phyloP scores from a whole-genome alignment of 1,140 invertebrate species.

The Coptotermes formosanus region DNA sequence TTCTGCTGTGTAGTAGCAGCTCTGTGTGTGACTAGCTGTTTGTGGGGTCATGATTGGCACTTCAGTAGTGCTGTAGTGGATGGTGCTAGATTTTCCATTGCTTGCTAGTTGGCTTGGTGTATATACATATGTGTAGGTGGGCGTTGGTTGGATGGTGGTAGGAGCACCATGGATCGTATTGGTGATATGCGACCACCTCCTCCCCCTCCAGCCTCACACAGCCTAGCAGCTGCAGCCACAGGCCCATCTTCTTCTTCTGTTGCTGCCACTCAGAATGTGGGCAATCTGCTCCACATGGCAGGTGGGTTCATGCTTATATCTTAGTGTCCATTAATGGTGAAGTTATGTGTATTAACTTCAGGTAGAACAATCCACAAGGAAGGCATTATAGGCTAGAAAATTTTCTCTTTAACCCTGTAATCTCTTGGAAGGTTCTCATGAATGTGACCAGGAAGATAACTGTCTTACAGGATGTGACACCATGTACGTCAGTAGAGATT shows the following conservation, averaged over 20 bases:
- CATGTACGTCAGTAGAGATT: no score
- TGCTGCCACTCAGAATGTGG: conserved; percentile 62
- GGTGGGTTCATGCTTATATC: conserved; percentile 48
- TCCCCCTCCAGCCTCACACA: conserved; percentile 31
- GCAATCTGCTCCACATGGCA: conserved; percentile 83
- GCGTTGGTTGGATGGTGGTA: conserved; percentile 46
- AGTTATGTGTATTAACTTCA: no score
- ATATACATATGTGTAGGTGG: conserved; percentile 42
- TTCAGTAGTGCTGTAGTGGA: background rate
- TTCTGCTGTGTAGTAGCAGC: background rate
- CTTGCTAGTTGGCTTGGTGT: conserved; percentile 8
- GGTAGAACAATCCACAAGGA: no score
- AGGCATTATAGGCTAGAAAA: no score
- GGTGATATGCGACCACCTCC: conserved; percentile 58
- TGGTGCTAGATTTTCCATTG: background rate
- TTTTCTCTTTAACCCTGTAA: no score
- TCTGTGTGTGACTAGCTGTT: background rate
- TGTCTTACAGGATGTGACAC: no score
- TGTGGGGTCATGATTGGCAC: background rate
- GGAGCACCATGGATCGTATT: conserved; percentile 56
- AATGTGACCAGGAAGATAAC: no score
- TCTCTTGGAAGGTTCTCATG: no score
- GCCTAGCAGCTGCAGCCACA: conserved; percentile 53
- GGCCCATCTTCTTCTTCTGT: conserved; percentile 48
- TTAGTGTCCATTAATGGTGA: background rate